Conservation (phyloP, 2,888 invertebrate genomes). For the Busseola fusca region DNA sequence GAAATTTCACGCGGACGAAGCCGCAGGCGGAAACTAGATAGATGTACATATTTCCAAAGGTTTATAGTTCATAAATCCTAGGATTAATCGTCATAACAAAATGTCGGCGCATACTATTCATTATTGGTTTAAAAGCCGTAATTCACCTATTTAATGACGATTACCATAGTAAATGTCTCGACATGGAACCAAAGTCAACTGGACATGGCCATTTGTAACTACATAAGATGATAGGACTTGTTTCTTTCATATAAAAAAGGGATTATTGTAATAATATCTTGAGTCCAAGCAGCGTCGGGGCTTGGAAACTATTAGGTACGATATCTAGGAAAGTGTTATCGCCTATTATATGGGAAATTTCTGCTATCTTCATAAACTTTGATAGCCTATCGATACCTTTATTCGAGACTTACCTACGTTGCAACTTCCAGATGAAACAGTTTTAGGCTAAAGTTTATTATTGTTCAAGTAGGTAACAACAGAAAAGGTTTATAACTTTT, state of each 20-base stretch:
- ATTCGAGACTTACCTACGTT: not conserved
- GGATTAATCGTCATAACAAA: conserved; percentile 8
- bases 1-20: too few relatives aligned
- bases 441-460: not conserved
- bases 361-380: not conserved
- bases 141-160: conserved; percentile 26
- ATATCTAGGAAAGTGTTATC: not conserved
- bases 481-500: not conserved
- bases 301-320: not conserved
- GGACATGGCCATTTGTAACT: conserved; percentile 6
- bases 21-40: too few relatives aligned
- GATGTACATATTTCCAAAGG: not conserved
- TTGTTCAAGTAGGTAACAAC: not conserved
- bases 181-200: conserved; percentile 17
- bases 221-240: conserved; percentile 16
- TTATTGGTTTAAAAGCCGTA: conserved; percentile 21
- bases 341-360: not conserved
- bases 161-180: conserved; percentile 36
- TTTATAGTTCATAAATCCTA: conserved; percentile 31
- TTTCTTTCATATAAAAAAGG: conserved; percentile 21
- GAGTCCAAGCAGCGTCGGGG: not conserved
- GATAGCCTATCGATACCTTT: not conserved
- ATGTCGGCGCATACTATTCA: conserved; percentile 11
- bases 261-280: conserved; percentile 21
- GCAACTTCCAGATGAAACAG: not conserved